Evolutionary conservation across 2,888 invertebrate species (phyloP), one percentile per base, ranked within the genome.

Genomic region (Melangyna quadrimaculata): DNA sequence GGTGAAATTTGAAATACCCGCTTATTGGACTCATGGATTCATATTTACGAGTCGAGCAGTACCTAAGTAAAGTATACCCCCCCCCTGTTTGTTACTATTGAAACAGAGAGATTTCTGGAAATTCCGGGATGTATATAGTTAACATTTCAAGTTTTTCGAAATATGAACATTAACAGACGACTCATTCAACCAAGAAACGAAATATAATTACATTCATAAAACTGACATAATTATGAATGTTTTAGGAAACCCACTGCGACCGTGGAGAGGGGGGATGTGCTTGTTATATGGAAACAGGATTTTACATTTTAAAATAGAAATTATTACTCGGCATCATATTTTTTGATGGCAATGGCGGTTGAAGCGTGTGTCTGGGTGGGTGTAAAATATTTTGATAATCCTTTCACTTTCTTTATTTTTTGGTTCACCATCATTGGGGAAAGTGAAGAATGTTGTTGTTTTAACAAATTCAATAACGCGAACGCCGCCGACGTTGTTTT

Each of bases 141-240:
- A 29, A 43, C 24, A 40, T 45, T 65, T 45, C 32, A 40, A 67
- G 51, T 35, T 51, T 12, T 51, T 32, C 43, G 4, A 1, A 17
- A 19, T 22, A 37, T 22, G 6, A 27, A 19, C 3, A 43, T 0
- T 35, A 6, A n/a, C 29, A 43, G 24, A 75, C 71, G 53, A 71
- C 74, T 59, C 83, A 74, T 84, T 79, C 83, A 75, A 71, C 69
- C 79, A 55, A 78, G 73, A 79, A 70, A 78, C 32, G 69, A 83
- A 78, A 75, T 84, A 84, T 84, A 84, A 84, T 84, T 84, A 84
- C 79, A 45, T 53, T 71, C 74, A 78, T 78, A 72, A 78, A 72
- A 79, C 83, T 84, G 74, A 75, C 71, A 84, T 79, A 84, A 79
- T 84, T 84, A 84, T 84, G 83, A 84, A 79, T 83, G 83, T 79